Evolutionary conservation across 2,113 vertebrate genomes (phyloP).

Genomic region (Rhinopithecus roxellana): DNA sequence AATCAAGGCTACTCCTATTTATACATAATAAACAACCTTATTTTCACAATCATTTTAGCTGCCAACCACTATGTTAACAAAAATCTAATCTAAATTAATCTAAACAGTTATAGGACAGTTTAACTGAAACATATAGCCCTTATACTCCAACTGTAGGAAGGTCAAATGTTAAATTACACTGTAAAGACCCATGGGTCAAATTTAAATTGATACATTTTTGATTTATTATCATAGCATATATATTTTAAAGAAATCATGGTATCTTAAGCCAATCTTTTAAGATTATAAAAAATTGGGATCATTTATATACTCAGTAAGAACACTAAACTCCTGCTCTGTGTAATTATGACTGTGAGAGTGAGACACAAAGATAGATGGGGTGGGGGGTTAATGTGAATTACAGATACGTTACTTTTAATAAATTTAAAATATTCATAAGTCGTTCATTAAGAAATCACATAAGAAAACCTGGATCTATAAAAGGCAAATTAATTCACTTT

Average conservation of each 20-base stretch:
- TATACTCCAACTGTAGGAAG: slow-evolving; percentile 14
- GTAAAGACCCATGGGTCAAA: slow-evolving; percentile 16
- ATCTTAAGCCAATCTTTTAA: slow-evolving; percentile 16
- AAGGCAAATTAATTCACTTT: slow-evolving; percentile 18
- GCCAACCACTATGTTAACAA: not conserved
- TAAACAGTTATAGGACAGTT: slow-evolving; percentile 6
- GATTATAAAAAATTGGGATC: slow-evolving; percentile 23
- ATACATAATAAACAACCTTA: slow-evolving; percentile 17
- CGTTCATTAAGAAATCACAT: slow-evolving; percentile 39
- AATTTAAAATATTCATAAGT: slow-evolving; percentile 43
- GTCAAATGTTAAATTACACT: slow-evolving; percentile 21
- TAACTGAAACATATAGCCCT: not conserved
- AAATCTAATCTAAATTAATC: slow-evolving; percentile 31
- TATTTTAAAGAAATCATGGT: not conserved
- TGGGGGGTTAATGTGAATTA: not conserved
- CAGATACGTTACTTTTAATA: slow-evolving; percentile 7
- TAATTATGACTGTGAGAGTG: slow-evolving; percentile 35
- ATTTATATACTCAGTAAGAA: slow-evolving; percentile 46
- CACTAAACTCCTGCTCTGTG: slow-evolving; percentile 1
- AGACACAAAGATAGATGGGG: not conserved
- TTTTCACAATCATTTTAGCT: slow-evolving; percentile 17
- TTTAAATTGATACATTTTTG: slow-evolving; percentile 15
- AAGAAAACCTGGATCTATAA: slow-evolving; percentile 27
- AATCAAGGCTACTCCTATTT: slow-evolving; percentile 11
- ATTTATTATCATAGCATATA: not conserved